Base-by-base conservation (phyloP, 2,888 invertebrate species). In the Idaea dimidiata region DNA sequence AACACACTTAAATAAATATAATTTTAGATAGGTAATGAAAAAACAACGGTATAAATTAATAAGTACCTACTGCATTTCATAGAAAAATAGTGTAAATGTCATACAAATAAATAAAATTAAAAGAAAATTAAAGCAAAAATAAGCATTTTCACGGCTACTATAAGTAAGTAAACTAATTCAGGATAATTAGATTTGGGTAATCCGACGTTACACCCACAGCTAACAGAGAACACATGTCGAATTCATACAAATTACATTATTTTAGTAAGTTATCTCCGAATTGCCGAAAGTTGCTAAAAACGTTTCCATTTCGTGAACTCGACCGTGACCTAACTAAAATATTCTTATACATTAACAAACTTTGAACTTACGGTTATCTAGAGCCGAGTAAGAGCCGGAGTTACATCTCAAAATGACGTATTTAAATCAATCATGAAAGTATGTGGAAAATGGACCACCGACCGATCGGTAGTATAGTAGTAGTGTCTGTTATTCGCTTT, bases 351-450 rank as follows among this genome's bases (percentile, higher is more conserved):
- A n/a, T n/a, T n/a, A 43, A 43, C 54, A 61, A 54, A 57, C 61
- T 58, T 60, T 69, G 62, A 67, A 66, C 65, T 62, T 60, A 63
- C 59, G 65, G 67, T 67, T 67, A 68, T 66, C 66, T n/a, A n/a
- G n/a, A n/a, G n/a, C n/a, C 58, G 17, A 17, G 16, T 17, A n/a
- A n/a, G n/a, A n/a, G 16, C 54, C 58, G 58, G 59, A 70, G 64
- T 70, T 65, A 66, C 60, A 67, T 43, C 14, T 55, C 60, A 54
- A 59, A 54, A 59, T 66, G 66, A 68, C 65, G 67, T 62, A 66
- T 67, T 60, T 61, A 62, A 60, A 65, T 67, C 64, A 64, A 68
- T 68, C 66, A 55, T 60, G 18, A 32, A 24, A 17, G 59, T 57
- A 58, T 60, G 57, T 61, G 43, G 31, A 63, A 67, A 65, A 59